Evolutionary conservation across 2,797 vertebrate genomes (phyloP).

Genomic region (Ceryle rudis): DNA sequence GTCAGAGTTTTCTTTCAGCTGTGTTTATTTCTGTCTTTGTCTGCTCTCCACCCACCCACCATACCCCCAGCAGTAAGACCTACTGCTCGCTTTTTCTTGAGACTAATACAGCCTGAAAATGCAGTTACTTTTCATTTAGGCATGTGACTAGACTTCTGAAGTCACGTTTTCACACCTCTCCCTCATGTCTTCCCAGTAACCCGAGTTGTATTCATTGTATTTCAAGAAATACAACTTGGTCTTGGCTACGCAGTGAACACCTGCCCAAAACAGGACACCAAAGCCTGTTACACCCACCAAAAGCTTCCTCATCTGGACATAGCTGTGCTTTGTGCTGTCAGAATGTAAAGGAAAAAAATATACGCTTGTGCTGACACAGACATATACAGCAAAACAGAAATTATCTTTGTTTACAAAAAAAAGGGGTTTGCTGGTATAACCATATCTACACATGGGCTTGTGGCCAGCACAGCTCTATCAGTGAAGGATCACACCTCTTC

Average conservation of each 20-base stretch:
- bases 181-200: not conserved
- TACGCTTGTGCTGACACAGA: not conserved
- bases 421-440: not conserved
- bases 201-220: not conserved
- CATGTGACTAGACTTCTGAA: not conserved
- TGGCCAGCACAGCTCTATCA: constrained; percentile 1
- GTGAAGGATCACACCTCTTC: constrained; percentile 29
- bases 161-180: not conserved
- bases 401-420: not conserved
- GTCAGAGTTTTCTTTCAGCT: constrained; percentile 10
- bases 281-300: not conserved
- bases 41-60: not conserved
- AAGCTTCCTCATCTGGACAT: not conserved
- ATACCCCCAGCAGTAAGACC: not conserved
- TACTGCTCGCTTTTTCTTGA: not conserved
- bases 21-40: not conserved
- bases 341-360: not conserved
- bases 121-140: not conserved
- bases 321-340: not conserved
- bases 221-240: not conserved
- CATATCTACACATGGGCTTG: not conserved
- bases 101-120: not conserved
- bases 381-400: not conserved
- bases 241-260: not conserved
- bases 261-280: not conserved